Conservation (phyloP, 2,888 invertebrate species). For the Meandrusa payeni region DNA sequence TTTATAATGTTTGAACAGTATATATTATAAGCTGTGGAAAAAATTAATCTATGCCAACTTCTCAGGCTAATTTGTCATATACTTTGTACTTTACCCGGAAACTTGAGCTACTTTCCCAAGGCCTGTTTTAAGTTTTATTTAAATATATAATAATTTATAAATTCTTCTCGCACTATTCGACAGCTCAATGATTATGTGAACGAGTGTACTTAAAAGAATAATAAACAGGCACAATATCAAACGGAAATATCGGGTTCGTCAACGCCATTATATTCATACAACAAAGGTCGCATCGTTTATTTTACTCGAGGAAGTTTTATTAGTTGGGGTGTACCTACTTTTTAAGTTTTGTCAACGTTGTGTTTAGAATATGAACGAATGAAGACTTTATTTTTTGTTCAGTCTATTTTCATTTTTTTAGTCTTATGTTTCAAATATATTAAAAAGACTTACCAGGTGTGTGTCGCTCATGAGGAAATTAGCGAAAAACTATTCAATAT, state of each 20-base stretch:
- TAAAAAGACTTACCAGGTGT: no score
- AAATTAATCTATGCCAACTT: no score
- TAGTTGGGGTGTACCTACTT: slow-evolving; percentile 31
- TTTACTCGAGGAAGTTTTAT: slow-evolving; percentile 41
- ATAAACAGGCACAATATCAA: slow-evolving; percentile 57
- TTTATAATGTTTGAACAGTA: no score
- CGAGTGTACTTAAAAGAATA: slow-evolving; percentile 49
- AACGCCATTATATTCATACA: slow-evolving; percentile 61
- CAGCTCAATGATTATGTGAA: slow-evolving; percentile 35
- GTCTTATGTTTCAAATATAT: no score
- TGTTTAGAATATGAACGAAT: slow-evolving; percentile 5
- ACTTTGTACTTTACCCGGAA: slow-evolving; percentile 8
- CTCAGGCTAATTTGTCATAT: no score
- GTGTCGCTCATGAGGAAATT: no score
- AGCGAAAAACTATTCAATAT: no score
- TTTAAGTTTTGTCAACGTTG: neutral
- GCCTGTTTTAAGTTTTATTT: slow-evolving; percentile 3
- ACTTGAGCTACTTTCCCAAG: slow-evolving; percentile 1
- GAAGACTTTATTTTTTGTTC: no score
- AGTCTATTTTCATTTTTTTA: no score
- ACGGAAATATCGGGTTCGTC: slow-evolving; percentile 69
- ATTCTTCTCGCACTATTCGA: slow-evolving; percentile 17
- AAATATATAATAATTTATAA: slow-evolving; percentile 26
- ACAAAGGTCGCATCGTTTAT: slow-evolving; percentile 54
- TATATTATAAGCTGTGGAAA: no score